Percentiles rank a stretch among this genome's conserved stretches.
Evolutionary conservation across 1,140 invertebrate species (phyloP).

Genomic region (Drosophila lacteicornis): DNA sequence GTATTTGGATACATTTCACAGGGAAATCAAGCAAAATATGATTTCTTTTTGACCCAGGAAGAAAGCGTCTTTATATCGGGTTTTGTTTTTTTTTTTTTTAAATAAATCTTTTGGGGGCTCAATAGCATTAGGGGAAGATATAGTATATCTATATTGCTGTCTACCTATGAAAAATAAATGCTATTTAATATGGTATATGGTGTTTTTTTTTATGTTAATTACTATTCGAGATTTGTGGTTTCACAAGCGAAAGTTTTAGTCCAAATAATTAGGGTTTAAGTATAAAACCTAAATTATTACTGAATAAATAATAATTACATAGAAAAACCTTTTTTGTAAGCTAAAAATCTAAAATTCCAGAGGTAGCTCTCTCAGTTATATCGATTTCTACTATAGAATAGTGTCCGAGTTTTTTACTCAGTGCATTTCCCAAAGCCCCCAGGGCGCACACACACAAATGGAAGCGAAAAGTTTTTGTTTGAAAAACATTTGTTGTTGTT

Average conservation of each 20-base stretch:
- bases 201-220: too few relatives aligned
- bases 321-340: too few relatives aligned
- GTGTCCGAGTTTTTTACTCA: neutral
- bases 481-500: slow-evolving; percentile 42
- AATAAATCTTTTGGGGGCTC: too few relatives aligned
- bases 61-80: too few relatives aligned
- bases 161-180: too few relatives aligned
- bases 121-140: too few relatives aligned
- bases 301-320: neutral
- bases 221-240: too few relatives aligned
- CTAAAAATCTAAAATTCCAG: neutral
- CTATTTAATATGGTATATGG: too few relatives aligned
- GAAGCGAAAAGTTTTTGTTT: slow-evolving; percentile 46
- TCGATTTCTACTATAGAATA: neutral
- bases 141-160: too few relatives aligned
- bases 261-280: neutral
- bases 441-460: neutral
- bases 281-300: neutral
- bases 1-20: too few relatives aligned
- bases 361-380: neutral
- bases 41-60: too few relatives aligned
- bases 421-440: slow-evolving; percentile 1
- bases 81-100: too few relatives aligned
- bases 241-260: neutral
- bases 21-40: neutral